Base-by-base conservation (phyloP, 2,797 vertebrate species). In the Fundulus diaphanus region DNA sequence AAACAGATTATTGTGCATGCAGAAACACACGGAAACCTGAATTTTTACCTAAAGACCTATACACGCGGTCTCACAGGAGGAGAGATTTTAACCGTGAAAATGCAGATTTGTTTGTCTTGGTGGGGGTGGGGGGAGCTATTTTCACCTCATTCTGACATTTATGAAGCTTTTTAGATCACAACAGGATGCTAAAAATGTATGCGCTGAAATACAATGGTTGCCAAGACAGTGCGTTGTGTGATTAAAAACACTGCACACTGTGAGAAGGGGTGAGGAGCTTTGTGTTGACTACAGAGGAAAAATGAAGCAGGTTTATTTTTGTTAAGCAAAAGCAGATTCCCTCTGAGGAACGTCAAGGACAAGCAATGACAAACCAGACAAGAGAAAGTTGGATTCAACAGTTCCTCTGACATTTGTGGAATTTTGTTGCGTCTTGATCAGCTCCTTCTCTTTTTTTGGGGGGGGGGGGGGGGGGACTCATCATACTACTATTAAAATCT, bases 391-490 rank as follows among this genome's bases (percentile, higher is more conserved):
- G 6, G 8, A 74, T 48, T 65, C 24, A 56, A 68, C 72, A 24
- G 48, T 18, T 61, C 68, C 66, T 82, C 20, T 44, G 77, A 78
- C 77, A 90, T 91, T 27, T 20, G 0, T 70, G 83, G 87, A 90
- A 90, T 91, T 46, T 78, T 91, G 86, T 90, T 93, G 84, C 87
- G 90, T 86, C 87, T 92, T 46, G 69, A 76, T 42, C 66, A 84
- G 84, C 77, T 80, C 61, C 11, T 42, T 42, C 11, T 83, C 71
- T 75, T 9, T 24, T 77, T 37, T 7, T 78, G 70, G 44, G 35
- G 79, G 84, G 74, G 40, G 70, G 44, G 35, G 79, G 84, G 74
- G 40, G 79, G 86, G 72, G 74, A 85, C 70, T 81, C 82, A 76
- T 70, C 27, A 84, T 86, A 69, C 68, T 1, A 20, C 29, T 20